A percentile compares a stretch with the other conserved stretches of the same genome.
These are phyloP conservation scores for Caenorhabditis sp. DNA, from an alignment of 2,888 invertebrate genomes.

Conservation along the genomic window DNA sequence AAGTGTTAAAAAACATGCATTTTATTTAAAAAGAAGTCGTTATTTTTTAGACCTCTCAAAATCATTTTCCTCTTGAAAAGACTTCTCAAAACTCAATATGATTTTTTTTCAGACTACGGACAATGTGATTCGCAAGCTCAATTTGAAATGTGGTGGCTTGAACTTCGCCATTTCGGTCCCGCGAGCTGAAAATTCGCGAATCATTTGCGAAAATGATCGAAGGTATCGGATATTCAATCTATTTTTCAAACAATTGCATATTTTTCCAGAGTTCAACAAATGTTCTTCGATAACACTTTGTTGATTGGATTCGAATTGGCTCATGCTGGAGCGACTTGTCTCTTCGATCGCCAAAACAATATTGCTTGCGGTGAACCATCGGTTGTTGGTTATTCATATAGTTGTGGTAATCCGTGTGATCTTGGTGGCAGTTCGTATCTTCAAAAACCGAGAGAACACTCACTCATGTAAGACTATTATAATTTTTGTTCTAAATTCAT, in stretches of 20 bases:
- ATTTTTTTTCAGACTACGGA: conserved; percentile 29
- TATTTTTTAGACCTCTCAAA: too few relatives aligned
- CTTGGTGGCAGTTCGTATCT: conserved; percentile 31
- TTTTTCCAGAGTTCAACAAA: not conserved
- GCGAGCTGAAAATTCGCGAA: not conserved
- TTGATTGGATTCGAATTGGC: conserved; percentile 49
- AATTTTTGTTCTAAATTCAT: too few relatives aligned
- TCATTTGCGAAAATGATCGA: conserved; percentile 8
- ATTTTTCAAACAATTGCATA: not conserved
- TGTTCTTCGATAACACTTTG: conserved; percentile 25
- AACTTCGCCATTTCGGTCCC: conserved; percentile 33
- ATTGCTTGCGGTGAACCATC: conserved; percentile 39
- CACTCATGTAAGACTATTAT: conserved; percentile 1
- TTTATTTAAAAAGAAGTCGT: too few relatives aligned
- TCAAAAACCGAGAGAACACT: conserved; percentile 21
- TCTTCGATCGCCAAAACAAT: conserved; percentile 27
- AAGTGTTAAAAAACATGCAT: too few relatives aligned
- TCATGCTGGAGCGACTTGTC: conserved; percentile 34
- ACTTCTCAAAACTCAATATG: too few relatives aligned
- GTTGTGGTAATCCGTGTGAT: conserved; percentile 9
- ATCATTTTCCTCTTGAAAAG: too few relatives aligned
- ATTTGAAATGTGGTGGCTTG: conserved; percentile 45
- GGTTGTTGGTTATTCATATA: conserved; percentile 42
- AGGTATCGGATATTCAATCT: not conserved
- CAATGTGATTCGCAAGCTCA: conserved; percentile 49